Conservation (phyloP, 1,140 invertebrate species). For the Ridgeia piscesae region DNA sequence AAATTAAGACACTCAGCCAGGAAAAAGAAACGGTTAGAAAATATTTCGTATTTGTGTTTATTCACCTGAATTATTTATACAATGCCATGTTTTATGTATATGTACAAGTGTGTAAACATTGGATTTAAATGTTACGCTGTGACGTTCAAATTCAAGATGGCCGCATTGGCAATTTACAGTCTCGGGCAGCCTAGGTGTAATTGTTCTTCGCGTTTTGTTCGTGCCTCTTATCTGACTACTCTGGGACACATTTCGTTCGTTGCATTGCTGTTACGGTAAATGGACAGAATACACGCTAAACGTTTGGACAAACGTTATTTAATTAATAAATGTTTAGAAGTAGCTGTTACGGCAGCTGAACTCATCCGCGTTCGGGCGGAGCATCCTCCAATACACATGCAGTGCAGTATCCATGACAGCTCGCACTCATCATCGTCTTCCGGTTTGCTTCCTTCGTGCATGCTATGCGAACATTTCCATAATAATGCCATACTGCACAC, state of each 20-base stretch:
- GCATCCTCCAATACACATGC: not conserved
- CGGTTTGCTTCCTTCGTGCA: not conserved
- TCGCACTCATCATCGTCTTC: not conserved
- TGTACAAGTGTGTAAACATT: not conserved
- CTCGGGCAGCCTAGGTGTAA: not conserved
- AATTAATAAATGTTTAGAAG: not conserved
- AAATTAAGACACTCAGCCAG: constrained; percentile 64
- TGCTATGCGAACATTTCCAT: not conserved
- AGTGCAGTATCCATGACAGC: constrained; percentile 8
- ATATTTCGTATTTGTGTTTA: not conserved
- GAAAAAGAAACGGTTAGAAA: constrained; percentile 69
- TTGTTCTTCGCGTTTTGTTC: not conserved
- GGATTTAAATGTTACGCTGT: constrained; percentile 8
- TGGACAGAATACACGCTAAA: not conserved
- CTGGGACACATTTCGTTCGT: not conserved
- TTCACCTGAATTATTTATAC: not conserved
- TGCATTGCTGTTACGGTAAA: not conserved
- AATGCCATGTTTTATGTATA: not conserved
- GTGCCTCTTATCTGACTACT: not conserved
- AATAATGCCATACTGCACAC: not conserved
- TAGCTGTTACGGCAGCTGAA: not conserved
- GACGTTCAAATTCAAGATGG: constrained; percentile 20
- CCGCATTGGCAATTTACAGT: not conserved
- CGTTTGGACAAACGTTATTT: not conserved
- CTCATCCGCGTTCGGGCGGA: not conserved